phyloP scores from a whole-genome alignment of 2,113 vertebrate species.

The Heloderma charlesbogerti region DNA sequence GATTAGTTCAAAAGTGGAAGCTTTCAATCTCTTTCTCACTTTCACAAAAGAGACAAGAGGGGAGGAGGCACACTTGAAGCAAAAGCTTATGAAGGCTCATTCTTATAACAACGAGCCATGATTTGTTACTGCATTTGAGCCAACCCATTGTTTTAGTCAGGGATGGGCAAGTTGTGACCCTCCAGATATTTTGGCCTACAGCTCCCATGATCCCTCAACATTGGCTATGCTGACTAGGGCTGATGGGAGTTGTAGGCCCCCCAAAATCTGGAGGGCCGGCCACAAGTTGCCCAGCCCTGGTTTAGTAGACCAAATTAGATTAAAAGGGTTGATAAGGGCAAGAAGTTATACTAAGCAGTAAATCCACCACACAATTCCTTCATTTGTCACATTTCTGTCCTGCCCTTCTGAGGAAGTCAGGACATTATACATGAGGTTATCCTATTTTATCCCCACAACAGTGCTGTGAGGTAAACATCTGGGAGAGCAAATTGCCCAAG shows the following conservation, averaged over 20 bases:
- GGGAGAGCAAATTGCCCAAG: neutral
- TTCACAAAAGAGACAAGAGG: neutral
- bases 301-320: neutral
- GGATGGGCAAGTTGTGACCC: too few relatives aligned
- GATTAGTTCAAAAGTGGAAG: neutral
- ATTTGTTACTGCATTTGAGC: neutral
- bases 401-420: neutral
- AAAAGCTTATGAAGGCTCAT: neutral
- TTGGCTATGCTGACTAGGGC: too few relatives aligned
- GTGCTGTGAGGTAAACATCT: neutral
- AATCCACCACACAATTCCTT: conserved; percentile 33
- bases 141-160: neutral
- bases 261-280: neutral
- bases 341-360: conserved; percentile 50
- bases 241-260: too few relatives aligned
- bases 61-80: neutral
- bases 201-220: too few relatives aligned
- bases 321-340: neutral
- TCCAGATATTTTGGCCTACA: too few relatives aligned
- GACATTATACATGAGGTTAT: neutral
- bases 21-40: neutral
- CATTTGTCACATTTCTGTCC: neutral
- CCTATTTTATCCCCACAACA: neutral
- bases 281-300: neutral
- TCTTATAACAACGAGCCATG: neutral